Evolutionary conservation across 2,888 invertebrate genomes (phyloP), one percentile per base, ranked within the genome.

Genomic region (Crepidodera aurea): DNA sequence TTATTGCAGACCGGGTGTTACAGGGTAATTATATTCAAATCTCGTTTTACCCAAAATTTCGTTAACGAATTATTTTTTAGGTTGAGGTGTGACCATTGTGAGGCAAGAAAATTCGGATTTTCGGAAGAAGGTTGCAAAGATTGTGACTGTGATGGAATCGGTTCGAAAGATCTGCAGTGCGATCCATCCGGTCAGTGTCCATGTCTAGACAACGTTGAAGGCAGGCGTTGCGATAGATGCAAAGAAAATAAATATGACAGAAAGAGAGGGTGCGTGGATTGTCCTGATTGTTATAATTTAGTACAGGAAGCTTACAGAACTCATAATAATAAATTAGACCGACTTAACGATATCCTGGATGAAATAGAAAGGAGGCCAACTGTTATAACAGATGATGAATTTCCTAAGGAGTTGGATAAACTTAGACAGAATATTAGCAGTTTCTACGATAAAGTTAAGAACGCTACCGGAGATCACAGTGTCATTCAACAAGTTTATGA

Each of bases 211-310:
- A 94, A 94, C 77, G 96, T 99, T 0, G 98, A 97, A 80, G 98
- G 98, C 1, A 84, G 93, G 18, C 87, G 90, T 13, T 99, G 99
- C 80, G 96, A 99, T 80, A 89, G 95, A 44, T 99, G 99, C 79
- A 94, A 95, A 82, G 98, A 99, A 79, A 99, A 99, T 79, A 98
- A 96, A 78, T 91, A 90, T 76, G 92, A 97, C 78, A 88, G 96
- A 18, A 92, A 95, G 66, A 89, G 91, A 60, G 96, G 96, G 12
- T 94, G 94, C 72, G 84, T 91, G 42, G 90, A 94, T 75, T 99
- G 99, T 78, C 96, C 96, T 0, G 89, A 93, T 7, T 99, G 98
- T 81, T 99, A 99, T 81, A 94, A 94, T 79, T 84, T 99, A 6
- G 96, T 99, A 0, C 92, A 93, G 77, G 90, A 92, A 48, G 92